These are phyloP conservation scores for Alectoris magna DNA, from an alignment of 2,797 vertebrate species.

Conservation along the genomic window DNA sequence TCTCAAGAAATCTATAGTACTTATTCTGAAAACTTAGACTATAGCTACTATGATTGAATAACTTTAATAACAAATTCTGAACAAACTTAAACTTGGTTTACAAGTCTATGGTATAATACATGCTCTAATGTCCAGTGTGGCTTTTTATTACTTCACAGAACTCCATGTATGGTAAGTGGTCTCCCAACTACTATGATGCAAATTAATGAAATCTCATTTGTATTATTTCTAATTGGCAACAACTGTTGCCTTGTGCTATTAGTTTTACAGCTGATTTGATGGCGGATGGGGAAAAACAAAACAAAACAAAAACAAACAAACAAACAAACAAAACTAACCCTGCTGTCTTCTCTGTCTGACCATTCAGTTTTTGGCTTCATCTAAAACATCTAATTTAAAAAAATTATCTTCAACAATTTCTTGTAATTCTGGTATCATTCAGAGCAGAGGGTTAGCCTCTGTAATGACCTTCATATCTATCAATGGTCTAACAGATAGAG, in stretches of 20 bases:
- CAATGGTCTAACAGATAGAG: not conserved
- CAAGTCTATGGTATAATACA: too few relatives aligned
- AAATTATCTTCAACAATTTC: not conserved
- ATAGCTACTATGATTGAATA: not conserved
- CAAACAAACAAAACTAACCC: too few relatives aligned
- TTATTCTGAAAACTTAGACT: not conserved
- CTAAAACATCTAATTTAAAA: not conserved
- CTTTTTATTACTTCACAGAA: not conserved
- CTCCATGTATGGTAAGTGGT: not conserved
- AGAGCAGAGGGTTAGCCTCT: not conserved
- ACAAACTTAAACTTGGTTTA: not conserved
- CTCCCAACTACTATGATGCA: not conserved
- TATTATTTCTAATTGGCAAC: not conserved
- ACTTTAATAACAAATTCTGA: not conserved
- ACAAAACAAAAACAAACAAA: too few relatives aligned
- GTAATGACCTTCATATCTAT: not conserved
- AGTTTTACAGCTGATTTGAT: not conserved
- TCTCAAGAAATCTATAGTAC: not conserved
- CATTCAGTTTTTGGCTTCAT: not conserved
- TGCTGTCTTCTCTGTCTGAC: not conserved
- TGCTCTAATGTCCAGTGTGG: not conserved
- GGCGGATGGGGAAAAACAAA: not conserved
- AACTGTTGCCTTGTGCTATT: not conserved
- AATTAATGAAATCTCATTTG: not conserved
- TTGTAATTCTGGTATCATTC: not conserved